These are phyloP conservation scores for Homarus americanus DNA, from an alignment of 1,140 invertebrate species.

Conservation along the genomic window DNA sequence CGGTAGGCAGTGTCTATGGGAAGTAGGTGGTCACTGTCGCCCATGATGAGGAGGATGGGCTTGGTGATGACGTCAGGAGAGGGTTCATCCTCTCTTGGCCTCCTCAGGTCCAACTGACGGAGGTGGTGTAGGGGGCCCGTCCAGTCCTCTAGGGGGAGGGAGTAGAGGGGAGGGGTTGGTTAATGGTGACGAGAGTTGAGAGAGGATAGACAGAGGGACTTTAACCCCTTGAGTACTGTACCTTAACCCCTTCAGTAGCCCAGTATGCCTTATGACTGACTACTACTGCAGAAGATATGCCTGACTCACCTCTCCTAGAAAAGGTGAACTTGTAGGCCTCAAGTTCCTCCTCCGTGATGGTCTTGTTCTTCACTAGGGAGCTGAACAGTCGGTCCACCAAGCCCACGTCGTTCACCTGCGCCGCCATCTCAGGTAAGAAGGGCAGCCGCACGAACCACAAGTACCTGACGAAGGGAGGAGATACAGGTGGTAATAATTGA, in stretches of 20 bases:
- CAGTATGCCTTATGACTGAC: no score
- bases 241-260: no score
- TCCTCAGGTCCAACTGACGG: conserved; percentile 24
- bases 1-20: conserved; percentile 67
- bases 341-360: conserved; percentile 53
- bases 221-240: no score
- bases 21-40: conserved; percentile 52
- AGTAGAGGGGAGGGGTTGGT: background rate
- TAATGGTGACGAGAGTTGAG: background rate
- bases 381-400: conserved; percentile 51
- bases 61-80: conserved; percentile 54
- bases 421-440: conserved; percentile 52
- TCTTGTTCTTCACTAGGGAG: conserved; percentile 16
- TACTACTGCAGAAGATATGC: no score
- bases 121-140: conserved; percentile 61
- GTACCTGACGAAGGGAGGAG: conserved; percentile 35
- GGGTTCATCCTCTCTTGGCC: background rate
- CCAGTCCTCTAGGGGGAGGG: conserved; percentile 55
- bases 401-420: conserved; percentile 37
- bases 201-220: background rate
- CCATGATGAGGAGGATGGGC: conserved; percentile 66
- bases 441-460: conserved; percentile 57
- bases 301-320: conserved; percentile 64
- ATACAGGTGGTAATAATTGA: no score
- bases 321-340: conserved; percentile 72